Evolutionary conservation across 1,140 invertebrate species (phyloP), one percentile per base, ranked within the genome.

Genomic region (Leptinotarsa texana): DNA sequence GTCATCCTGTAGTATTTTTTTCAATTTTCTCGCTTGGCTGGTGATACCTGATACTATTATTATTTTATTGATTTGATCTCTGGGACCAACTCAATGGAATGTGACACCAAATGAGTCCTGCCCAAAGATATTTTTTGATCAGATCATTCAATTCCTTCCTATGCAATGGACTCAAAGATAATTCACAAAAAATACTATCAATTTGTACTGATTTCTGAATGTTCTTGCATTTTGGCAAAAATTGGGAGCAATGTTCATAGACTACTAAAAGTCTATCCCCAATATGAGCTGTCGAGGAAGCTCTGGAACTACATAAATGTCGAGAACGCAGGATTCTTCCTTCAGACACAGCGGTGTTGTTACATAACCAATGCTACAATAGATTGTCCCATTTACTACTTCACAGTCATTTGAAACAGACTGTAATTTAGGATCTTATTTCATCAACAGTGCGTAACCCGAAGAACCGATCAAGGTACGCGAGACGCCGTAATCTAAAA

Each of bases 261-360:
- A 3, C 17, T 51, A 8, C 68, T 68, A 74, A 75, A 75, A 75
- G 48, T 75, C 69, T 13, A 48, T 33, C 1, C 74, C 74, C n/a
- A 75, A 49, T 42, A 75, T 72, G 3, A 75, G 61, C 42, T n/a
- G 15, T 57, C 47, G 66, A 24, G 24, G 8, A 24, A 68, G 18
- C 8, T 68, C 27, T 6, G 66, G 66, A 21, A 68, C 66, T 15
- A 68, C 33, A 4, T 0, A 42, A 61, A 21, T 27, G 24, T 27
- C 24, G 3, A 27, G 24, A 27, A n/a, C 3, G 13, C 48, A 22
- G 61, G n/a, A 21, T 24, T 63, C 67, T 67, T 42, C 22, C 27
- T 11, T 4, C 13, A 27, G 42, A n/a, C 13, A 18, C 3, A 65
- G 13, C 2, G 63, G 63, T 4, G 8, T 65, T n/a, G 17, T 65